A percentile compares a stretch with the other conserved stretches of the same genome.
These are phyloP conservation scores for Hartigia nigra DNA, from an alignment of 2,888 invertebrate genomes.

Conservation along the genomic window DNA sequence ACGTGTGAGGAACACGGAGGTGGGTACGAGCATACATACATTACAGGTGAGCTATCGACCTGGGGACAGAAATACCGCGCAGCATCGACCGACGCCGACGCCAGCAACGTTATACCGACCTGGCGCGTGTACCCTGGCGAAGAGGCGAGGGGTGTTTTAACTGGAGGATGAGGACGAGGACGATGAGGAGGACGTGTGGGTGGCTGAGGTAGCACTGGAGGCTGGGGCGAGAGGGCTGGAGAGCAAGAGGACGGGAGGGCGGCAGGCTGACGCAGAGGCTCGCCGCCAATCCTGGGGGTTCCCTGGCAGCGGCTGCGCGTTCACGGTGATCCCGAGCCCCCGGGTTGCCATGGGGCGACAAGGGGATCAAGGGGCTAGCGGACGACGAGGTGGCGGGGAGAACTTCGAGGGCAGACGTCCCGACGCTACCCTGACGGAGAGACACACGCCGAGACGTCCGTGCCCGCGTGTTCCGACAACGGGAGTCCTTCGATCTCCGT, in stretches of 20 bases:
- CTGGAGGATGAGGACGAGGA: conserved; percentile 18
- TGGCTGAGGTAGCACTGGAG: conserved; percentile 11
- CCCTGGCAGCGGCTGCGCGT: conserved; percentile 37
- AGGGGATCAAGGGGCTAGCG: conserved; percentile 34
- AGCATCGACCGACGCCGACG: conserved; percentile 60
- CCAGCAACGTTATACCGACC: conserved; percentile 37
- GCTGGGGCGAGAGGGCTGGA: conserved; percentile 21
- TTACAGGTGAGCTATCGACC: conserved; percentile 63
- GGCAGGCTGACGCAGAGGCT: conserved; percentile 24
- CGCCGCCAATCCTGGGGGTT: conserved; percentile 51
- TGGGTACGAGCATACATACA: conserved; percentile 7
- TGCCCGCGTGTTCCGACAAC: conserved; percentile 46
- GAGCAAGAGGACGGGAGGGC: conserved; percentile 7
- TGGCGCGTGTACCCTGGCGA: conserved; percentile 37
- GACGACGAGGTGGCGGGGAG: conserved; percentile 61
- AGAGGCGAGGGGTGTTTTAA: conserved; percentile 12
- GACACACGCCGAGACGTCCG: conserved; percentile 64
- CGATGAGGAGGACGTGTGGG: conserved; percentile 15
- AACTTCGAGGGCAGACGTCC: conserved; percentile 63
- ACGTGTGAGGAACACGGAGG: conserved; percentile 24
- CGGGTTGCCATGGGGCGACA: conserved; percentile 21
- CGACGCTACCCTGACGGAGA: conserved; percentile 64
- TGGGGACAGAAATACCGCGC: conserved; percentile 64
- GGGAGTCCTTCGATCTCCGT: conserved; percentile 64
- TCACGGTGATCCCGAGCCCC: conserved; percentile 22